These are phyloP conservation scores for Drosophila parabipectinata DNA, from an alignment of 1,140 invertebrate genomes.

Conservation along the genomic window DNA sequence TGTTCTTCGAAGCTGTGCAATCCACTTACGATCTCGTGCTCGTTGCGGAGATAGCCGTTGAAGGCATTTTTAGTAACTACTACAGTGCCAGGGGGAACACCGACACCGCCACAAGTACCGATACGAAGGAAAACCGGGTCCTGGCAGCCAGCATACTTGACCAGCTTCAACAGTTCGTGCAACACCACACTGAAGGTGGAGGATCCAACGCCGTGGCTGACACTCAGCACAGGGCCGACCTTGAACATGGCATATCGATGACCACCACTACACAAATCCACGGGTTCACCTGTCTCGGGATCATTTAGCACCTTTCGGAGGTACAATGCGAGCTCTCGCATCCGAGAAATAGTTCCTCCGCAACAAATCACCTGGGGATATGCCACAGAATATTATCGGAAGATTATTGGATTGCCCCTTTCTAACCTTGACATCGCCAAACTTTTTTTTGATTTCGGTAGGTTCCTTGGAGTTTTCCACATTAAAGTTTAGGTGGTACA, in stretches of 20 bases:
- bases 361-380: conserved; percentile 95
- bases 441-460: conserved; percentile 92
- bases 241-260: conserved; percentile 98
- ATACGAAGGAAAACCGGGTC: conserved; percentile 96
- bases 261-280: conserved; percentile 90
- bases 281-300: conserved; percentile 91
- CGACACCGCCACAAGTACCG: conserved; percentile 96
- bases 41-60: conserved; percentile 90
- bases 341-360: conserved; percentile 96
- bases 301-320: conserved; percentile 92
- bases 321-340: conserved; percentile 94
- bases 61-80: conserved; percentile 94
- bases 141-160: conserved; percentile 93
- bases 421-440: conserved; percentile 93
- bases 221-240: conserved; percentile 82
- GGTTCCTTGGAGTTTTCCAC: conserved; percentile 85
- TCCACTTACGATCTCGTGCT: conserved; percentile 87
- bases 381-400: background rate
- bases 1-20: background rate
- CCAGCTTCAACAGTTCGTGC: conserved; percentile 96
- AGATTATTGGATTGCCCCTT: background rate
- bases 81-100: conserved; percentile 93
- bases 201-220: conserved; percentile 95
- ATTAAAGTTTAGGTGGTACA: conserved; percentile 94
- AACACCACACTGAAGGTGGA: conserved; percentile 95